Base-by-base conservation (phyloP, 2,113 vertebrate genomes). In the Benitochromis conjunctus region DNA sequence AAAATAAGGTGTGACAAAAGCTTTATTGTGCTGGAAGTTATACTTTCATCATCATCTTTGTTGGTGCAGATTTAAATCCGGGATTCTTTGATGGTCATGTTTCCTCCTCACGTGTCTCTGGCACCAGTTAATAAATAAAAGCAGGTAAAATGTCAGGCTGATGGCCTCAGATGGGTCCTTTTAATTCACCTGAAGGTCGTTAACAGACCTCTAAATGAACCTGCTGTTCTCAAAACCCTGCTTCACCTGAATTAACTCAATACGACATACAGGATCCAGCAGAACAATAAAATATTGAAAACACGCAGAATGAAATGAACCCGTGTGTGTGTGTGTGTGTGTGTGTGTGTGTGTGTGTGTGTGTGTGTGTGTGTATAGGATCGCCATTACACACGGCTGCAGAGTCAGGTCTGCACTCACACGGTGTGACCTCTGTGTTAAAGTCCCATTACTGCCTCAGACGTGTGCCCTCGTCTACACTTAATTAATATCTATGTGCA, bases 341-440 rank as follows among this genome's bases (percentile, higher is more conserved):
- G 51, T 18, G 48, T 18, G 56, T 14, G 56, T 34, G 58, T 36
- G 12, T 24, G 62, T 13, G 46, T n/a, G n/a, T n/a, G n/a, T n/a
- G n/a, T n/a, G 6, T 26, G 26, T 26, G 26, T 26, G 26, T 26
- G 26, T 16, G 46, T 14, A n/a, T 0, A 53, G n/a, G 29, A 19
- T 60, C 69, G 69, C 69, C 85, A 71, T 89, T 38, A 82, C 2
- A 14, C 14, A 46, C 21, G 1, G 46, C 38, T 76, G 85, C 80
- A 14, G 46, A 41, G 80, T 90, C 89, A 92, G 60, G 85, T 87
- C 57, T 58, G 79, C 80, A 54, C n/a, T 13, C 3, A 51, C 5
- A n/a, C 3, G 9, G 1, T 2, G 13, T 76, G 62, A 80, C 66
- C 62, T 79, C 34, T 54, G 31, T 12, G 34, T 56, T 7, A 12